Evolutionary conservation across 2,797 vertebrate genomes (phyloP), one percentile per base, ranked within the genome.

Genomic region (Sebastes vulpes): DNA sequence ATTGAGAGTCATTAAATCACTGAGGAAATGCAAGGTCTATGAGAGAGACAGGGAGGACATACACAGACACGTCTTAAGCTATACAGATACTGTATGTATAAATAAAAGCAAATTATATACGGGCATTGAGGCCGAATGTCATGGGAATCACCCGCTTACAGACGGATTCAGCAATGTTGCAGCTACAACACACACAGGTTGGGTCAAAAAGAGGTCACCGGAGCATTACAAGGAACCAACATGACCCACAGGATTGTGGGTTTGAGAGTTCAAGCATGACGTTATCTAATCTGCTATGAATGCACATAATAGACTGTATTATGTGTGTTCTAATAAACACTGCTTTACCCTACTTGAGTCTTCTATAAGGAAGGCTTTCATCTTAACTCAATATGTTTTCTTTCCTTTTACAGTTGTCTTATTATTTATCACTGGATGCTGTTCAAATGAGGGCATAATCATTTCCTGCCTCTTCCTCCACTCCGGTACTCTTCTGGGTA

Each of bases 181-280:
- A 65, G 20, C 31, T 38, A 23, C 31, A 71, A 75, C 59, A 75
- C 69, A 72, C 11, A 65, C 31, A 67, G 38, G 29, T 67, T 70
- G 60, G 60, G 75, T 86, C 66, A 72, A 29, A 48, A 74, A 52
- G 16, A 76, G 65, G 72, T 79, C 65, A 80, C 11, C 25, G n/a
- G 50, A 73, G 35, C 53, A 42, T 10, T 20, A 59, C 9, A 67
- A 72, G 32, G n/a, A 69, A 32, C n/a, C 52, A 78, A 20, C 65
- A 63, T 38, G 57, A 48, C 53, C 68, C 8, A 20, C 0, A 9
- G 53, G 69, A 82, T 14, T 71, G 42, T 57, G 52, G 80, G 69
- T 73, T 65, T 52, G 56, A 35, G 48, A 70, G 58, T 65, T 72
- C 60, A 57, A 54, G 38, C 66, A 53, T 73, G 6, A 53, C 16